Percentiles rank a stretch among this genome's conserved stretches.
Conservation (phyloP, 2,113 vertebrate genomes). For the Mirza zaza region DNA sequence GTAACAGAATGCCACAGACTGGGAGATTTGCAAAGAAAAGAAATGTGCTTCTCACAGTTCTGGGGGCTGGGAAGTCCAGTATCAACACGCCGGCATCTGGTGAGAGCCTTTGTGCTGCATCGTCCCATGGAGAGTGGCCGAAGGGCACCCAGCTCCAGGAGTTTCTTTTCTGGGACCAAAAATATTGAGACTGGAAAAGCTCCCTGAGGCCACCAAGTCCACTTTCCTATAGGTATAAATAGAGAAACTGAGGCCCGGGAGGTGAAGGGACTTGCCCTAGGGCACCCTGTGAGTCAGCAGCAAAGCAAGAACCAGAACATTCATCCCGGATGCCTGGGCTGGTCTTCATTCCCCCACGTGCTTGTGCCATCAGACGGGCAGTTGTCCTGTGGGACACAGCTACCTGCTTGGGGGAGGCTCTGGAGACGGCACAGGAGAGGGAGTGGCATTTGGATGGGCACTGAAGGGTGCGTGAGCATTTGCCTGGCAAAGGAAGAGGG, state of each 20-base stretch:
- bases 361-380: not conserved
- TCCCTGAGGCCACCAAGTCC: not conserved
- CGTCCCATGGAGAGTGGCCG: not conserved
- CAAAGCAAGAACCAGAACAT: not conserved
- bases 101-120: not conserved
- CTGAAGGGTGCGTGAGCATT: not conserved
- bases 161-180: not conserved
- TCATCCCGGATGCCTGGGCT: not conserved
- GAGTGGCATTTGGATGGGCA: not conserved
- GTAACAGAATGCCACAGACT: not conserved
- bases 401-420: not conserved
- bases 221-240: not conserved
- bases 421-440: not conserved
- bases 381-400: not conserved
- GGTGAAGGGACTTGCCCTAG: not conserved
- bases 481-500: not conserved
- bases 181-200: not conserved
- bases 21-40: not conserved
- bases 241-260: not conserved
- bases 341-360: not conserved
- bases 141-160: not conserved
- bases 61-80: not conserved
- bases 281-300: not conserved
- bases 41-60: not conserved
- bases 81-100: not conserved